phyloP scores from a whole-genome alignment of 92 coral and sea anemone genomes.

The Parazoanthus darwini region DNA sequence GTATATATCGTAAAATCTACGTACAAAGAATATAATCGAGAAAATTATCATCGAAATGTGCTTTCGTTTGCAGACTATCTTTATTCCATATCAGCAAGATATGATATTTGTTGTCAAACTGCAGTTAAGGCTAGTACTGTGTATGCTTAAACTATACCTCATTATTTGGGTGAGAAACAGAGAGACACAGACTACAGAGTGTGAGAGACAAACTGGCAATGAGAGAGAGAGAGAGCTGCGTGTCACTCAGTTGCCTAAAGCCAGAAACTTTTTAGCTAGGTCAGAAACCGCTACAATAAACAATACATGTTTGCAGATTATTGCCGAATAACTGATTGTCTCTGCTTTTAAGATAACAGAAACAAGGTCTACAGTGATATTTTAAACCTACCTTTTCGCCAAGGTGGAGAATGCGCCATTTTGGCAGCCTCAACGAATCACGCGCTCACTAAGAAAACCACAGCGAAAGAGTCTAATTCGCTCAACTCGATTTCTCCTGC shows the following conservation, averaged over 20 bases:
- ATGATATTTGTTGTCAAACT: neutral
- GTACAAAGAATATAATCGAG: neutral
- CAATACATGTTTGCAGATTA: neutral
- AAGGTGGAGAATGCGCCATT: conserved; percentile 7
- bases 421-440: neutral
- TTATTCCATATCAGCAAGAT: neutral
- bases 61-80: neutral
- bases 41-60: neutral
- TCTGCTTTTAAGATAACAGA: neutral
- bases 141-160: neutral
- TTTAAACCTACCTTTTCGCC: conserved; percentile 4
- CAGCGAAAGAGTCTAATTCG: neutral
- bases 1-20: neutral
- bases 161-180: no score
- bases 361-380: neutral
- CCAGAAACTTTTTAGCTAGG: neutral
- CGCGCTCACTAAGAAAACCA: neutral
- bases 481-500: neutral
- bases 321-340: neutral
- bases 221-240: no score
- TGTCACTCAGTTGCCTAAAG: neutral
- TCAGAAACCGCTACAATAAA: neutral
- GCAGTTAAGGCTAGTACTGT: neutral
- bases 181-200: no score
- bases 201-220: no score